Base-by-base conservation (phyloP, 1,140 invertebrate species). In the Drepana arcuata region DNA sequence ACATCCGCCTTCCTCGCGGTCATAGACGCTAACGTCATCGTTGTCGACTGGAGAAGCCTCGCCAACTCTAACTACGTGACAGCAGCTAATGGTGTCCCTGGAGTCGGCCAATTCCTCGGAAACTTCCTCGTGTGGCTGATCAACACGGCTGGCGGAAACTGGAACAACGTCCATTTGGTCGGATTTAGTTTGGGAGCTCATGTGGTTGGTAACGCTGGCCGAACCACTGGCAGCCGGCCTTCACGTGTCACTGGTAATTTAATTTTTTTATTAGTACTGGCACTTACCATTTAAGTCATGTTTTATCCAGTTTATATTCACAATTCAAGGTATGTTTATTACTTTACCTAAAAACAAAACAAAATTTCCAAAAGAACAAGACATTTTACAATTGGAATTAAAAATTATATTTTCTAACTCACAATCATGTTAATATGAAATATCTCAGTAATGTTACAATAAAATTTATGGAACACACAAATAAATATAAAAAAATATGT, bases 21-120 rank as follows among this genome's bases (percentile, higher is more conserved):
- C 7, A 61, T 60, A 2, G 79, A 85, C 30, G 74, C 68, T 12
- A 89, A 90, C 34, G 74, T 89, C 2, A 86, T 89, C 24, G 77
- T 84, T 0, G 71, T 88, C 0, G 71, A 75, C 33, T 79, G 71
- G 70, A 34, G 38, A 7, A 12, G 25, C 7, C 34, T 54, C 0
- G 69, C 69, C 7, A 57, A 35, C n/a, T 27, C 29, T 7, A 7
- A 16, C 3, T 86, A 87, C 16, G 2, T 10, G 2, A 66, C 82
- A 15, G 82, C 87, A 0, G 79, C 71, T 0, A 62, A 39, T 11
- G 75, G 81, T 44, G 87, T 88, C 3, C 80, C 80, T n/a, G 38
- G 53, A 1, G 83, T 89, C 13, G 89, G 87, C 0, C 41, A 71
- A 15, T 54, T 61, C 1, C 24, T 88, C 4, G 86, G 83, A 7